A percentile compares a stretch with the other conserved stretches of the same genome.
Conservation (phyloP, 2,113 vertebrate species). For the Carassius gibelio region DNA sequence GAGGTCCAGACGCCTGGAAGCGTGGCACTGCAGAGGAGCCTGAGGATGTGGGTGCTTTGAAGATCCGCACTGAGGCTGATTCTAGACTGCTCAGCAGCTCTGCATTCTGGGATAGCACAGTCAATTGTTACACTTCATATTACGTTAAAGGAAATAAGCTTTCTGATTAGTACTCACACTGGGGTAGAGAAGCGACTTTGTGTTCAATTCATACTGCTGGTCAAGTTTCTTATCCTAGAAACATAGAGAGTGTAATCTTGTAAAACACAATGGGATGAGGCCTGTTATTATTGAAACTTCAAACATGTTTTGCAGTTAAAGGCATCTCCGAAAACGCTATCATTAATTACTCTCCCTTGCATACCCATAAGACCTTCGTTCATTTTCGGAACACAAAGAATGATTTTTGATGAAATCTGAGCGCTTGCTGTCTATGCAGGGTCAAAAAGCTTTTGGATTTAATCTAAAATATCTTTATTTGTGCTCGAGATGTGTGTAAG, state of each 20-base stretch:
- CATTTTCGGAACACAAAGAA: too few relatives aligned
- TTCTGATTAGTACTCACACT: conserved; percentile 83
- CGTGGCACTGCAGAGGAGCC: conserved; percentile 59
- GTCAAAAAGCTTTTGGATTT: too few relatives aligned
- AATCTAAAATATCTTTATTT: too few relatives aligned
- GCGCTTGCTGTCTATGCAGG: too few relatives aligned
- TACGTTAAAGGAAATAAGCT: too few relatives aligned
- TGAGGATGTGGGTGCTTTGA: conserved; percentile 78
- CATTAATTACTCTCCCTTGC: too few relatives aligned
- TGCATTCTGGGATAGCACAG: conserved; percentile 81
- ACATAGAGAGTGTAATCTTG: background rate
- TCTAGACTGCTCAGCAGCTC: conserved; percentile 95
- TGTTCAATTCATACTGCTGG: conserved; percentile 86
- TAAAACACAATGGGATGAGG: background rate
- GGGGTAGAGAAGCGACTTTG: conserved; percentile 86
- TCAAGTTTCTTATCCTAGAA: conserved; percentile 92
- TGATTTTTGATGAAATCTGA: too few relatives aligned
- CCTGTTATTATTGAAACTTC: background rate
- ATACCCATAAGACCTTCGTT: too few relatives aligned
- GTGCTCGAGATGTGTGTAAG: too few relatives aligned
- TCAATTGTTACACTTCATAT: background rate
- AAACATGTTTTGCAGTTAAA: background rate
- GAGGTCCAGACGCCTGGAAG: conserved; percentile 72
- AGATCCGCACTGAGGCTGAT: conserved; percentile 85
- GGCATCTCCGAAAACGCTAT: too few relatives aligned